A percentile compares a stretch with the other conserved stretches of the same genome.
These are phyloP conservation scores for Neuroterus valhalla DNA, from an alignment of 1,140 invertebrate species.

Conservation along the genomic window DNA sequence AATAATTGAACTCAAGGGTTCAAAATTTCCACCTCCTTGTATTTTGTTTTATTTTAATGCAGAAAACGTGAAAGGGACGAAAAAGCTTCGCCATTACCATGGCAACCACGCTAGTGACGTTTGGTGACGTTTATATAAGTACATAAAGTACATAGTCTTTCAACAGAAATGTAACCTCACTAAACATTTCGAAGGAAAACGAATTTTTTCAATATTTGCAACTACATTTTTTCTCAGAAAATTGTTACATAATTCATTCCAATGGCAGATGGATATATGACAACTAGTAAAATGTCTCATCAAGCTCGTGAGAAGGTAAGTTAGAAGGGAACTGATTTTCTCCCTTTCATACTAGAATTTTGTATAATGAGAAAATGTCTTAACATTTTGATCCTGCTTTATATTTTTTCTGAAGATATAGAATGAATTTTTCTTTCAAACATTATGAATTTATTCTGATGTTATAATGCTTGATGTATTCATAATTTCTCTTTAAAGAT, in stretches of 20 bases:
- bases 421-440: neutral
- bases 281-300: conserved; percentile 9
- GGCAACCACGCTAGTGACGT: conserved; percentile 6
- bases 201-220: neutral
- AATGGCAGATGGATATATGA: neutral
- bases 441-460: neutral
- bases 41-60: neutral
- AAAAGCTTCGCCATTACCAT: neutral
- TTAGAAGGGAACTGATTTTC: neutral
- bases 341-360: neutral
- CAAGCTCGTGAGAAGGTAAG: conserved; percentile 55
- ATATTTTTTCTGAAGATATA: neutral
- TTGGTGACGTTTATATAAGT: neutral
- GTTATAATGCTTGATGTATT: too few relatives aligned
- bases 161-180: neutral
- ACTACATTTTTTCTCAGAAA: neutral
- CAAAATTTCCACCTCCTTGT: neutral
- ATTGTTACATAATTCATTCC: too few relatives aligned
- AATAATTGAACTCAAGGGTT: too few relatives aligned
- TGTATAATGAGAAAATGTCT: too few relatives aligned
- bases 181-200: neutral
- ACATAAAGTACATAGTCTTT: neutral
- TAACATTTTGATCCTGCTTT: too few relatives aligned
- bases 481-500: too few relatives aligned
- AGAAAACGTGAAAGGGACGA: neutral